Base-by-base conservation (phyloP, 2,888 invertebrate genomes). In the Reticulitermes lucifugus region DNA sequence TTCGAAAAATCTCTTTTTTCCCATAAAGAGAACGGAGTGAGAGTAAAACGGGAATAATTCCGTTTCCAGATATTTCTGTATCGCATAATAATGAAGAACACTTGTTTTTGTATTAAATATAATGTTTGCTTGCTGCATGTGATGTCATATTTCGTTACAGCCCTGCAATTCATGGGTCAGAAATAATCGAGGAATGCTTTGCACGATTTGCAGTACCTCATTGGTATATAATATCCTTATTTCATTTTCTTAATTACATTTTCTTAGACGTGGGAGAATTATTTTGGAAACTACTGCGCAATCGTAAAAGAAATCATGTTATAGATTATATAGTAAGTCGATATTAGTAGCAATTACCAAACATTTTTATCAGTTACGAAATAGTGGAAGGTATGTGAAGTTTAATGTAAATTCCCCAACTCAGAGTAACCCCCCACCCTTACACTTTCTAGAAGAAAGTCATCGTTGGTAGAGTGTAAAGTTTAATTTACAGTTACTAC, bases 301-400 rank as follows among this genome's bases (percentile, higher is more conserved):
- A 35, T 41, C 35, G 41, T 77, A 77, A 43, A n/a, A n/a, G 22
- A 77, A 77, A n/a, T 18, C 9, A 51, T 73, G 73, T 22, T 2
- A n/a, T 77, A 77, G 77, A n/a, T 77, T 10, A 46, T 46, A 46
- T 77, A 77, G 77, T 77, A 77, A 41, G 22, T 46, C 5, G n/a
- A 77, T 46, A 77, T 77, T 77, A 77, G 77, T n/a, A n/a, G n/a
- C n/a, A 77, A 3, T 77, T 46, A 77, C 22, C 35, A 51, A n/a
- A 7, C 35, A 29, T 6, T 25, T 75, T 51, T 41, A 77, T 46
- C 77, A 77, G 41, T 41, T 73, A 41, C 35, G 35, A 73, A 35
- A 41, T 77, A n/a, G 12, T 14, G 22, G n/a, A 77, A n/a, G n/a
- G 14, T 77, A n/a, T 46, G 73, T 77, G 51, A 77, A 51, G 25